These are phyloP conservation scores for Leguminivora glycinivorella DNA, from an alignment of 1,140 invertebrate genomes.

Conservation along the genomic window DNA sequence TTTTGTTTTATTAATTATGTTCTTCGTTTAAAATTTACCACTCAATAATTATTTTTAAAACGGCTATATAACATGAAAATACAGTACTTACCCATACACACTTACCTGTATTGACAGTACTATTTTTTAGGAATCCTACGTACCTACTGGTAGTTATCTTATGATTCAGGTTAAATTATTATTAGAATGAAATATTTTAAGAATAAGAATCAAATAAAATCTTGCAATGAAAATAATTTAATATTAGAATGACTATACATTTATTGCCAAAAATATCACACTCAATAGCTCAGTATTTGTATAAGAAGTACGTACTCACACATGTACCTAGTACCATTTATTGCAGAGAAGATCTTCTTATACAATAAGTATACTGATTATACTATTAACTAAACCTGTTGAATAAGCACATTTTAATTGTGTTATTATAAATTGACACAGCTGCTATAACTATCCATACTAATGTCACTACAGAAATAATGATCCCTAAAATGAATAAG, in stretches of 20 bases:
- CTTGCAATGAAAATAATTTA: slow-evolving; percentile 1
- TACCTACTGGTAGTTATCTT: too few species aligned
- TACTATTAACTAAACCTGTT: slow-evolving; percentile 39
- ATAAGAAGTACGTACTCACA: not conserved
- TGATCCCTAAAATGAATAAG: slow-evolving; percentile 57
- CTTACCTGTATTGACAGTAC: too few species aligned
- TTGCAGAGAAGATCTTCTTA: not conserved
- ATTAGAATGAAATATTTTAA: not conserved
- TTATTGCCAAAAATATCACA: not conserved
- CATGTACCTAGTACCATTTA: not conserved
- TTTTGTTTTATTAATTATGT: too few species aligned
- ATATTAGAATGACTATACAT: not conserved
- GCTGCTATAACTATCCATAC: slow-evolving; percentile 56
- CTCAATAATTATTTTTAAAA: too few species aligned
- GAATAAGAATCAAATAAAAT: not conserved
- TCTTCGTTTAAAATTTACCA: too few species aligned
- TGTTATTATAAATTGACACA: slow-evolving; percentile 56
- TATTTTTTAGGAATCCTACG: too few species aligned
- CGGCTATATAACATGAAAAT: too few species aligned
- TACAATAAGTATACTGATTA: too few species aligned
- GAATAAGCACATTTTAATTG: slow-evolving; percentile 52
- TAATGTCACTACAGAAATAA: slow-evolving; percentile 45
- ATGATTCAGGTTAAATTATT: too few species aligned
- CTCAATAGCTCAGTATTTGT: not conserved
- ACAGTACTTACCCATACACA: too few species aligned